Base-by-base conservation (phyloP, 2,797 vertebrate species). In the Iguana delicatissima region DNA sequence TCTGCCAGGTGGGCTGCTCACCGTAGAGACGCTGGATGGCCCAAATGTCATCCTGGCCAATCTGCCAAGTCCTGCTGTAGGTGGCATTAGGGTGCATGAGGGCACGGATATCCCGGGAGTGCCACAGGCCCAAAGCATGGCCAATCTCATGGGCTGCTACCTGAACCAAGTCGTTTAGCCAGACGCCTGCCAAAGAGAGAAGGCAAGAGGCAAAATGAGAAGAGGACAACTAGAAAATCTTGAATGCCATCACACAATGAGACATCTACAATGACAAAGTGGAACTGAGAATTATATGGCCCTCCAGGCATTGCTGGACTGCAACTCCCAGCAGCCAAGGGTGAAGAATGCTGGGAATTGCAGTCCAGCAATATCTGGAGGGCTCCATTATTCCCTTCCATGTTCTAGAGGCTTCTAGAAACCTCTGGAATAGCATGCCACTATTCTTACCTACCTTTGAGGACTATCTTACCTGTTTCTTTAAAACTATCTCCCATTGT, bases 1-100 rank as follows among this genome's bases (percentile, higher is more conserved):
- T 55, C 32, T 82, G 52, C 55, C 57, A 67, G 32, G 26, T 26
- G 69, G 55, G 22, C 77, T 35, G 24, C 88, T 92, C 91, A 98
- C 98, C 98, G 1, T 98, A 98, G 64, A 98, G 98, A 9, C 97
- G 96, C 95, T 98, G 98, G 94, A 98, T 98, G 80, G 97, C 98
- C 97, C 97, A 97, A 85, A 98, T 94, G 85, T 98, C 98, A 4
- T 98, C 98, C 95, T 97, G 97, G n/a, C 96, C 96, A 2, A 98
- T 93, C 93, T 96, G 96, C 88, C 98, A 96, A 93, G 98, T 98
- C 8, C 98, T 97, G 0, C 98, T 98, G 96, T 97, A 97, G 0
- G 98, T 98, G 94, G 98, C 98, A 14, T 98, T 98, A 69, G 98
- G 98, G 85, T 98, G 98, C 98, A 98, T 98, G 82, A 98, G 95